Conservation (phyloP, 2,888 invertebrate species). For the Ophonus ardosiacus region DNA sequence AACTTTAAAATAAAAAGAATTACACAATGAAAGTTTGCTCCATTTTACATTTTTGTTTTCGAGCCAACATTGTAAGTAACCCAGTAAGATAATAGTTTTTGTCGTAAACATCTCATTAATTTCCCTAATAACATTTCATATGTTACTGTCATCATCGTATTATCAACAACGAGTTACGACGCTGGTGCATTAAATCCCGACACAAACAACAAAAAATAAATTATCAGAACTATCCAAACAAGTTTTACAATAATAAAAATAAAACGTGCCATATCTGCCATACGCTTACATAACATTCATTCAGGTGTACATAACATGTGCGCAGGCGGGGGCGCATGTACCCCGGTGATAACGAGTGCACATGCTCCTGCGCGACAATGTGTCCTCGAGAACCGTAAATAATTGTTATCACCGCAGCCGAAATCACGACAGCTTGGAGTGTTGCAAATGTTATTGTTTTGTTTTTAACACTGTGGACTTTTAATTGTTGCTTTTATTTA, state of each 20-base stretch:
- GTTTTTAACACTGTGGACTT: neutral
- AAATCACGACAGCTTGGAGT: neutral
- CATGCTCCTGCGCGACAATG: neutral
- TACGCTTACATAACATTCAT: slow-evolving; percentile 16
- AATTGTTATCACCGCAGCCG: neutral
- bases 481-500: neutral
- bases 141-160: slow-evolving; percentile 2
- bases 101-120: slow-evolving; percentile 10
- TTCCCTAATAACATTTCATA: slow-evolving; percentile 7
- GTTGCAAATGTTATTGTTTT: slow-evolving; percentile 1
- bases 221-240: slow-evolving; percentile 25
- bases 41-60: neutral
- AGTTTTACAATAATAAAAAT: slow-evolving; percentile 30
- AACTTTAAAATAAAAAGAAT: neutral
- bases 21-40: neutral
- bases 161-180: slow-evolving; percentile 6
- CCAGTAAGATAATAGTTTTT: neutral
- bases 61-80: neutral
- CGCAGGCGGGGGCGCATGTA: neutral
- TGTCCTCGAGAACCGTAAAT: slow-evolving; percentile 15
- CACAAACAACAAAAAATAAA: slow-evolving; percentile 21
- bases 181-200: neutral
- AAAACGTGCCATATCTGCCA: slow-evolving; percentile 32
- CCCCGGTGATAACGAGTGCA: slow-evolving; percentile 1
- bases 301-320: slow-evolving; percentile 4